Percentiles rank a stretch among this genome's conserved stretches.
phyloP scores from a whole-genome alignment of 2,797 vertebrate species.

The Mionectes olivaceus region DNA sequence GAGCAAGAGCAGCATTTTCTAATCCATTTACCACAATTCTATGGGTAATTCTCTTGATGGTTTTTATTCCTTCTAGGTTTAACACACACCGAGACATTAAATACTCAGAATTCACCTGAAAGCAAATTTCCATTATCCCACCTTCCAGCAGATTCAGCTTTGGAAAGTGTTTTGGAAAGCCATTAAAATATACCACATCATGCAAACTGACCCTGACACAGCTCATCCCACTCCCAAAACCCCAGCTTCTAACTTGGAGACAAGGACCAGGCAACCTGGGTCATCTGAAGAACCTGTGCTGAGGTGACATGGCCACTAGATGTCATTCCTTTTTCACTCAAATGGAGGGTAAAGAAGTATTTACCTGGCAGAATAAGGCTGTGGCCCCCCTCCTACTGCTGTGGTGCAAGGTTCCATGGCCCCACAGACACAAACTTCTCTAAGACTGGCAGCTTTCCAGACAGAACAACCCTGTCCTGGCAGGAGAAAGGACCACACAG shows the following conservation, averaged over 20 bases:
- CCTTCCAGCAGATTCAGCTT: neutral
- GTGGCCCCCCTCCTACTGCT: neutral
- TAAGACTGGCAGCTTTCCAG: fast-evolving
- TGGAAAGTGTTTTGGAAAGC: neutral
- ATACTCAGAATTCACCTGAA: slow-evolving; percentile 17
- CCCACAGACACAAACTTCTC: neutral
- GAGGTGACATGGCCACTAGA: slow-evolving; percentile 54
- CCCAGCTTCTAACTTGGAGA: neutral
- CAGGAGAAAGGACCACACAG: neutral
- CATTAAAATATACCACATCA: neutral
- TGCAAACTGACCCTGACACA: neutral
- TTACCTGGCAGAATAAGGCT: neutral
- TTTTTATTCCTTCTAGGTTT: slow-evolving; percentile 39
- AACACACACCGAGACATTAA: neutral
- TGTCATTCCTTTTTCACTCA: slow-evolving; percentile 70
- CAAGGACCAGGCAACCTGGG: neutral
- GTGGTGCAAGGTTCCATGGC: neutral
- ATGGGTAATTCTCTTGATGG: slow-evolving; percentile 31
- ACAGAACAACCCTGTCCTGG: neutral
- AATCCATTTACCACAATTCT: slow-evolving; percentile 53
- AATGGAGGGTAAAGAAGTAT: neutral
- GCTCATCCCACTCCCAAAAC: neutral
- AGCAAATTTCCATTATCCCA: neutral
- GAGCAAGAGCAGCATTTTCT: slow-evolving; percentile 40
- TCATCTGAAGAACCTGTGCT: neutral